Evolutionary conservation across 2,113 vertebrate genomes (phyloP), one percentile per base, ranked within the genome.

Genomic region (Argyrosomus japonicus): DNA sequence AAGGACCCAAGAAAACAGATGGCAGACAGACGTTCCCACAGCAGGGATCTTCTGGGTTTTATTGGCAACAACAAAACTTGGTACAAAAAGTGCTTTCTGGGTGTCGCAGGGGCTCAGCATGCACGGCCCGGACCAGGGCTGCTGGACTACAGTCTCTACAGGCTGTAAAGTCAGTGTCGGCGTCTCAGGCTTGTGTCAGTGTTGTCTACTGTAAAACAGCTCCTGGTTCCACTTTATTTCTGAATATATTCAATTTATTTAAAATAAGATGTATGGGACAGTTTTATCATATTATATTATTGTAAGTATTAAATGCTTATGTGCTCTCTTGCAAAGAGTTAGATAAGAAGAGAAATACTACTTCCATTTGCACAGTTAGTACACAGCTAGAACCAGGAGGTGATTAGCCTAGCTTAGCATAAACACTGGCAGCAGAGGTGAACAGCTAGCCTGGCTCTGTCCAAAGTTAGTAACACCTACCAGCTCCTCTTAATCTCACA

Each of bases 11-110:
- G 36, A 56, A 77, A 65, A 73, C 90, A 90, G 87, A 89, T 77
- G 85, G 88, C 48, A 62, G 75, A 45, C 91, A 87, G 86, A 84
- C 69, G 56, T 45, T 50, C 81, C 64, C 79, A 51, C 87, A 85
- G 80, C 73, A 62, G 70, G 83, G 67, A 64, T 71, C 70, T 80
- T 72, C 73, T 65, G 87, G 68, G 32, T 75, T 95, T 94, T 93
- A 94, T 89, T 94, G 88, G 86, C 90, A 93, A 87, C 74, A 36
- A 91, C 86, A 91, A 85, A 89, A 93, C 87, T 87, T 88, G 80
- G 88, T 92, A 91, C 91, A 93, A 92, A 94, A 90, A 91, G 82
- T 81, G 79, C 54, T 92, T 81, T 83, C 79, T 80, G 74, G 79
- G 73, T 45, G 63, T 65, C 32, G 54, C 29, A 25, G 62, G 75